Percentiles rank a stretch among this genome's conserved stretches.
phyloP scores from a whole-genome alignment of 2,113 vertebrate species.

The Argyrosomus japonicus region DNA sequence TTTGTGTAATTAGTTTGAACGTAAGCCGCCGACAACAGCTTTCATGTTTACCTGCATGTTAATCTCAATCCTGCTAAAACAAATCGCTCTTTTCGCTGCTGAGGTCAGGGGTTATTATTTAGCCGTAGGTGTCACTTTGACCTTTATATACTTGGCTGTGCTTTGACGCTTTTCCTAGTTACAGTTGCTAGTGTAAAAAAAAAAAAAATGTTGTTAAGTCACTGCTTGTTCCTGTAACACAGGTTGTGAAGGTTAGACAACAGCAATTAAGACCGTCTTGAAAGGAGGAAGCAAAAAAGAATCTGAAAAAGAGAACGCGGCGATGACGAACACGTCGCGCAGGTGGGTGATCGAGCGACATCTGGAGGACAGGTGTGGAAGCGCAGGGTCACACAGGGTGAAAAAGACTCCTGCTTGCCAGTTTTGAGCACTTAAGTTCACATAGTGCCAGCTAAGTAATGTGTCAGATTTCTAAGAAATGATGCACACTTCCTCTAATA shows the following conservation, averaged over 20 bases:
- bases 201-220: not conserved
- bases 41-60: conserved; percentile 40
- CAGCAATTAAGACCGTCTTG: not conserved
- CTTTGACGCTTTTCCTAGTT: not conserved
- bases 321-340: not conserved
- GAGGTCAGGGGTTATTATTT: conserved; percentile 16
- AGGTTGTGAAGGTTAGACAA: not conserved
- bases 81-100: not conserved
- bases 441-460: not conserved
- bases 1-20: conserved; percentile 29
- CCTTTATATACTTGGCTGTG: conserved; percentile 18
- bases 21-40: not conserved
- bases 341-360: not conserved
- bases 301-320: not conserved
- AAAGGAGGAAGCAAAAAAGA: not conserved
- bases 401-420: not conserved
- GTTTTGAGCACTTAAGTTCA: not conserved
- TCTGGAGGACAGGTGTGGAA: not conserved
- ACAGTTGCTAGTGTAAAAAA: not conserved
- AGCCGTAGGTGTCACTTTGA: conserved; percentile 11
- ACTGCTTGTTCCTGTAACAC: not conserved
- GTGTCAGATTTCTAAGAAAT: not conserved
- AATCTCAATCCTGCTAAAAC: not conserved
- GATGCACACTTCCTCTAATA: not conserved
- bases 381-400: not conserved